Conservation (phyloP, 2,888 invertebrate species). For the Buathra laborator region DNA sequence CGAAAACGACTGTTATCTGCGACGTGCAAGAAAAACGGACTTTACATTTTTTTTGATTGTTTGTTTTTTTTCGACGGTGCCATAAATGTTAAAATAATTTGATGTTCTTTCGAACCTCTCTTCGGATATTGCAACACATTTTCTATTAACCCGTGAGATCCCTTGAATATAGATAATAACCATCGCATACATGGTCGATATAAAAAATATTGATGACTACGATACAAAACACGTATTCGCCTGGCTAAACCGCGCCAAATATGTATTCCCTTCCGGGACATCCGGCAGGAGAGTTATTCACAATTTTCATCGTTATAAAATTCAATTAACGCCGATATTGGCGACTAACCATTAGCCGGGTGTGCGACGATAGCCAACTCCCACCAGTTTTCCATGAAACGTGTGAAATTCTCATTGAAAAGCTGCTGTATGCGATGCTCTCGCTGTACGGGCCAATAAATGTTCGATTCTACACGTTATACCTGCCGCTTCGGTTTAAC, state of each 20-base stretch:
- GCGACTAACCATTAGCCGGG: constrained; percentile 71
- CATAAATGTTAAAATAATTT: no score
- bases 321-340: constrained; percentile 74
- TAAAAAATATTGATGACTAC: constrained; percentile 19
- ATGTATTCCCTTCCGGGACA: constrained; percentile 12
- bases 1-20: no score
- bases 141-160: neutral
- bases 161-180: neutral
- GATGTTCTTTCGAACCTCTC: no score
- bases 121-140: neutral
- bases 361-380: neutral
- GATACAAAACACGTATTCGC: neutral
- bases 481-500: neutral
- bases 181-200: neutral
- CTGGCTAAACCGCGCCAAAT: neutral
- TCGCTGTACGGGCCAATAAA: neutral
- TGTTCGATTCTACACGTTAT: neutral
- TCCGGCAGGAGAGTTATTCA: neutral
- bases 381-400: constrained; percentile 46
- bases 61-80: no score
- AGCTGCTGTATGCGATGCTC: neutral
- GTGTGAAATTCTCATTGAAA: constrained; percentile 72
- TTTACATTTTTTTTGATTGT: no score
- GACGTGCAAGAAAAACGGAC: no score
- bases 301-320: constrained; percentile 77